These are phyloP conservation scores for Luperina testacea DNA, from an alignment of 2,888 invertebrate species.

Conservation along the genomic window DNA sequence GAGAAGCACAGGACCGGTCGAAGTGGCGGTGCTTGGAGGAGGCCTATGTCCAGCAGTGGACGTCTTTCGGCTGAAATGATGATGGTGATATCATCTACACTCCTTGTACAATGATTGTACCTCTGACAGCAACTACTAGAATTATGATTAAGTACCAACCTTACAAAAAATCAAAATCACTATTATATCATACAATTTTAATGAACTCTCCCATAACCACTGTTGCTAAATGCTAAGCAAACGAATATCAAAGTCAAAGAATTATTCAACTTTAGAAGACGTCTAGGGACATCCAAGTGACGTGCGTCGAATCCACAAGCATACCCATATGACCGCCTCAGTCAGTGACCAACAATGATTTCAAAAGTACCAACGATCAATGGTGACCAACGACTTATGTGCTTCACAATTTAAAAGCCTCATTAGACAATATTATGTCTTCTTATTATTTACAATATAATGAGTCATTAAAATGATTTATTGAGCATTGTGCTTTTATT, in stretches of 20 bases:
- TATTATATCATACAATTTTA: not conserved
- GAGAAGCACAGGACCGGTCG: too few relatives aligned
- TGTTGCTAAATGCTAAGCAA: not conserved
- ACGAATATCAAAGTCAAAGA: not conserved
- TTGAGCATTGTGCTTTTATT: slow-evolving; percentile 27
- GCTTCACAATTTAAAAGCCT: slow-evolving; percentile 12
- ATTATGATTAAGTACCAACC: not conserved
- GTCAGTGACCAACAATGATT: not conserved
- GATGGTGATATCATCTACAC: not conserved
- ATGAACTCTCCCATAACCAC: not conserved
- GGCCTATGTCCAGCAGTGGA: too few relatives aligned
- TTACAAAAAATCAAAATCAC: too few relatives aligned
- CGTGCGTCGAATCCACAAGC: slow-evolving; percentile 4
- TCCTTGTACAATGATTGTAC: not conserved
- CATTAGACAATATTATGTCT: slow-evolving; percentile 22
- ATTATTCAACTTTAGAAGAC: slow-evolving; percentile 5
- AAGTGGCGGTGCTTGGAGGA: not conserved
- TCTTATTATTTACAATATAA: slow-evolving; percentile 53
- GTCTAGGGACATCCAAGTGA: not conserved
- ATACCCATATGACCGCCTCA: slow-evolving; percentile 6
- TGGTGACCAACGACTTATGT: too few relatives aligned
- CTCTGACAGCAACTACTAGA: not conserved
- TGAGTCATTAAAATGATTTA: slow-evolving; percentile 52
- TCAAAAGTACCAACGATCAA: too few relatives aligned
- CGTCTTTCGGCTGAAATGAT: too few relatives aligned